phyloP scores from a whole-genome alignment of 2,888 invertebrate genomes.

The Anarsia innoxiella region DNA sequence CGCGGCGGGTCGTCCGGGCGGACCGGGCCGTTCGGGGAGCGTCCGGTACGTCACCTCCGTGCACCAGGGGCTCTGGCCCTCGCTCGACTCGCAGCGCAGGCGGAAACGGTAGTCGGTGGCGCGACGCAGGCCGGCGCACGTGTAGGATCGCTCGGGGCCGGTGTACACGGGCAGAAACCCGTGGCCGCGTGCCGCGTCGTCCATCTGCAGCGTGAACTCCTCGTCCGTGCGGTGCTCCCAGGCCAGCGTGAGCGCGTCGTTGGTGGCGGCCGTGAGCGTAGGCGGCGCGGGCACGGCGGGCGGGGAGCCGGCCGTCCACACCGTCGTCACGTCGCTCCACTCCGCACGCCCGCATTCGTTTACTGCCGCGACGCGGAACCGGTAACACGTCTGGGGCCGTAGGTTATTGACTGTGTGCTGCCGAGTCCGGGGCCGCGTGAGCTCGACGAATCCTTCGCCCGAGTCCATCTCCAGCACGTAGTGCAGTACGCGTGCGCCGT shows the following conservation, averaged over 20 bases:
- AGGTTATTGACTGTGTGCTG: constrained; percentile 85
- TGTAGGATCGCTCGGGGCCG: constrained; percentile 81
- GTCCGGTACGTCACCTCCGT: constrained; percentile 86
- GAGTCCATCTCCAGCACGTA: constrained; percentile 87
- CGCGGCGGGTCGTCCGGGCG: constrained; percentile 84
- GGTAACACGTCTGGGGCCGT: constrained; percentile 85
- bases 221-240: constrained; percentile 89
- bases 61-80: constrained; percentile 89
- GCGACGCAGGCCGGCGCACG: constrained; percentile 80
- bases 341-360: constrained; percentile 86
- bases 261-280: constrained; percentile 76
- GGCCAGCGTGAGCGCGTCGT: constrained; percentile 79
- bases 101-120: constrained; percentile 89
- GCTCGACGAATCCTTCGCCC: constrained; percentile 81
- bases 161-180: constrained; percentile 87
- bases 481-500: constrained; percentile 85
- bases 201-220: constrained; percentile 89
- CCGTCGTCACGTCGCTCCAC: constrained; percentile 80
- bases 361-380: constrained; percentile 87
- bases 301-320: constrained; percentile 85
- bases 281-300: constrained; percentile 88
- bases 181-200: constrained; percentile 80
- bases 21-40: constrained; percentile 83
- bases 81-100: constrained; percentile 86
- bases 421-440: constrained; percentile 82